Conservation (phyloP, 2,113 vertebrate species). For the Charina bottae region DNA sequence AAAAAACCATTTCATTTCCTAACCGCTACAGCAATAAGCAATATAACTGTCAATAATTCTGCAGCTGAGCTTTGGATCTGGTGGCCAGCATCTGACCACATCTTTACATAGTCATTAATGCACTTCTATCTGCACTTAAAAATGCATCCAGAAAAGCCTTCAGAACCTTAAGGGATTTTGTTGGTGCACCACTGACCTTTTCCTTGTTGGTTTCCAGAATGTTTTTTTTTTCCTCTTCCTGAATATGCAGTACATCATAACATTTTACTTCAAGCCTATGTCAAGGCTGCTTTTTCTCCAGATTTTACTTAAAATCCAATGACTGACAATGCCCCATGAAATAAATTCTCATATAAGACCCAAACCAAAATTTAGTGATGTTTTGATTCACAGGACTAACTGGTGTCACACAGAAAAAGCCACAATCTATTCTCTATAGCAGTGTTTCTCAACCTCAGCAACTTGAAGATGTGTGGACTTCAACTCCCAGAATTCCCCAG, state of each 20-base stretch:
- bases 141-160: conserved; percentile 42
- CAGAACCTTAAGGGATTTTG: conserved; percentile 69
- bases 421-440: neutral
- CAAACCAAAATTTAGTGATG: neutral
- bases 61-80: conserved; percentile 57
- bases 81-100: conserved; percentile 71
- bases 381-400: neutral
- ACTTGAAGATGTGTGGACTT: too few species aligned
- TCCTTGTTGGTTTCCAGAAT: conserved; percentile 60
- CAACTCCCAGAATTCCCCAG: too few species aligned
- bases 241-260: conserved; percentile 51
- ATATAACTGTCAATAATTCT: conserved; percentile 82
- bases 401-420: neutral
- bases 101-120: conserved; percentile 68
- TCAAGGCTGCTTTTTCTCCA: conserved; percentile 25
- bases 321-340: neutral
- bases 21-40: conserved; percentile 80
- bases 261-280: conserved; percentile 48
- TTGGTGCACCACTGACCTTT: conserved; percentile 60
- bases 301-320: neutral
- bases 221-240: conserved; percentile 48
- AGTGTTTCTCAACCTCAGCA: too few species aligned
- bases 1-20: conserved; percentile 69
- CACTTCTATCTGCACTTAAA: conserved; percentile 67
- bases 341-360: neutral